A percentile compares a stretch with the other conserved stretches of the same genome.
These are phyloP conservation scores for Thryonomys swinderianus DNA, from an alignment of 2,113 vertebrate genomes.

Conservation along the genomic window DNA sequence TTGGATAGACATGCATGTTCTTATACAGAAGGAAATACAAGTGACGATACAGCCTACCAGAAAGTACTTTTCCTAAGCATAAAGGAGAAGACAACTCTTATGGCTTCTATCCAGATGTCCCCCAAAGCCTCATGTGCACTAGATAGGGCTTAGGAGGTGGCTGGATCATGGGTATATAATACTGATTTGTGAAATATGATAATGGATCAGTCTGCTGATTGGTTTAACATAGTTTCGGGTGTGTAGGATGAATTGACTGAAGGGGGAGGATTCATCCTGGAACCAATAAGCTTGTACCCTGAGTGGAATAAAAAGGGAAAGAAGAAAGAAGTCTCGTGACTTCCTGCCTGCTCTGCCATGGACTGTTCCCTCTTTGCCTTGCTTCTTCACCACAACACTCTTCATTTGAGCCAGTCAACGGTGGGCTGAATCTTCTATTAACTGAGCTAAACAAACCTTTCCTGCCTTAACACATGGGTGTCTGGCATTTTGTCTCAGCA, in stretches of 20 bases:
- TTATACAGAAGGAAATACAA: accelerated
- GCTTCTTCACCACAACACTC: not conserved
- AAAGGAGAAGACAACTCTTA: not conserved
- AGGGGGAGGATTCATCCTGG: not conserved
- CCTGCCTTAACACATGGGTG: not conserved
- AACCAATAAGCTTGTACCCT: not conserved
- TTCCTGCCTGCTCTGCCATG: not conserved
- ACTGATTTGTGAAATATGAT: not conserved
- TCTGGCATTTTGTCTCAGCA: not conserved
- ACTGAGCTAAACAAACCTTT: not conserved
- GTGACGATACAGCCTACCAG: not conserved
- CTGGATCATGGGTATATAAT: not conserved
- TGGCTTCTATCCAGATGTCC: not conserved
- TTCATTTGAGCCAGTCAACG: not conserved
- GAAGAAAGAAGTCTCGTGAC: not conserved
- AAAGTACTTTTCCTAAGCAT: not conserved
- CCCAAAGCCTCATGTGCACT: not conserved
- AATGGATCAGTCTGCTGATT: not conserved
- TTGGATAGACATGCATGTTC: too few species aligned
- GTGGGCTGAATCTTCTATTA: not conserved
- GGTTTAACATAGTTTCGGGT: not conserved
- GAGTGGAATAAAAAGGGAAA: not conserved
- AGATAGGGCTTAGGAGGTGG: not conserved
- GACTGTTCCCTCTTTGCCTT: not conserved
- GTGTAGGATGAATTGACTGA: not conserved